Conservation (phyloP, 1,140 invertebrate species). For the Drosophila bocki region DNA sequence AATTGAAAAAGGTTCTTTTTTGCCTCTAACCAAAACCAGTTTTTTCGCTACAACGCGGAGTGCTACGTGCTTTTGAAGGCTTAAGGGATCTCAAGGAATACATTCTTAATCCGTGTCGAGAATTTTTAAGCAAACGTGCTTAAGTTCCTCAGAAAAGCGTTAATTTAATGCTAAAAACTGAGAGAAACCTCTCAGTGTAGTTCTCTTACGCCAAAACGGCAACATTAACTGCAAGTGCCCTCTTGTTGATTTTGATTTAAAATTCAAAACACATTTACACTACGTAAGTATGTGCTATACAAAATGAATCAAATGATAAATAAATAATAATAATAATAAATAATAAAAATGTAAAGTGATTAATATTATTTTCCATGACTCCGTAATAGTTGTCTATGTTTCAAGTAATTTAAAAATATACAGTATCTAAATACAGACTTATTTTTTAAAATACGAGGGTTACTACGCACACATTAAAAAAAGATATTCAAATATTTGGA, state of each 20-base stretch:
- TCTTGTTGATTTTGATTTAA: background rate
- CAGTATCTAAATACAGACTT: too few relatives aligned
- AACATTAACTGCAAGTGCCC: background rate
- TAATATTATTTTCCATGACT: too few relatives aligned
- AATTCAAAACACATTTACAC: too few relatives aligned
- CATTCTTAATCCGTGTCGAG: background rate
- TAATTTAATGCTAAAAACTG: background rate
- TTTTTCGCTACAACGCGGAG: slow-evolving; percentile 1
- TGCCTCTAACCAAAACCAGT: slow-evolving; percentile 6
- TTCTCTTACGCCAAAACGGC: background rate
- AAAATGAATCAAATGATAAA: too few relatives aligned
- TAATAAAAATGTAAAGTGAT: too few relatives aligned
- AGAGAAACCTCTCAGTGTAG: background rate
- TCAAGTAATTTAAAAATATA: background rate
- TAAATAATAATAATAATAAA: too few relatives aligned
- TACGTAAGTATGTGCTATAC: too few relatives aligned
- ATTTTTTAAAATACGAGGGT: background rate
- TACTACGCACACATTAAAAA: background rate
- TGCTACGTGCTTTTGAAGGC: slow-evolving; percentile 1
- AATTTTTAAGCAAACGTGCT: background rate
- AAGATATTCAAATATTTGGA: background rate
- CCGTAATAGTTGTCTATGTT: too few relatives aligned
- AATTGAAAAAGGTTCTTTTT: background rate
- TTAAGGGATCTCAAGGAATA: background rate
- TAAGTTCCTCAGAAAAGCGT: background rate